A percentile compares a stretch with the other conserved stretches of the same genome.
phyloP scores from a whole-genome alignment of 2,888 invertebrate species.

The Electrophaes corylata region DNA sequence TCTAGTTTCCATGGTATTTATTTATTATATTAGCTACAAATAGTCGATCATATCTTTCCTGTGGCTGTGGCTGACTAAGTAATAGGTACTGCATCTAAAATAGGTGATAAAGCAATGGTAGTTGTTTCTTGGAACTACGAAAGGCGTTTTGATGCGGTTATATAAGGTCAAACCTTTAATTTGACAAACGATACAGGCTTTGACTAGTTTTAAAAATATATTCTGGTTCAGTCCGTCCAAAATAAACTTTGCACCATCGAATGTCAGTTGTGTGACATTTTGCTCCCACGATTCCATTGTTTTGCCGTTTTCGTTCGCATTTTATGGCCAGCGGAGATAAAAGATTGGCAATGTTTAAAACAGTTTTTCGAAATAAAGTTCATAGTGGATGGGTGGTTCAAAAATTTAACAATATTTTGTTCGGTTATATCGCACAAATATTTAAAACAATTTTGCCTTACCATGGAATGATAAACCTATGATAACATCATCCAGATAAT shows the following conservation, averaged over 20 bases:
- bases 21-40: no score
- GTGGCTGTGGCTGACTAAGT: no score
- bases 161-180: neutral
- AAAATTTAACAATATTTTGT: neutral
- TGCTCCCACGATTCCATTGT: conserved; percentile 19
- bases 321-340: conserved; percentile 13
- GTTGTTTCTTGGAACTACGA: no score
- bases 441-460: no score
- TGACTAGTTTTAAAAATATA: conserved; percentile 18
- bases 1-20: no score
- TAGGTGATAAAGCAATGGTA: no score
- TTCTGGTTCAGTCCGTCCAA: conserved; percentile 9
- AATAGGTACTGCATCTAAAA: no score
- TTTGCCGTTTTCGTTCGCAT: conserved; percentile 13
- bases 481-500: no score
- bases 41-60: no score
- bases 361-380: neutral
- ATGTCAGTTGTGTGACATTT: conserved; percentile 18
- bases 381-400: neutral
- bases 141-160: no score
- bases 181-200: conserved; percentile 4
- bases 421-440: no score
- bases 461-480: no score
- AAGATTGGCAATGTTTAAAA: conserved; percentile 6
- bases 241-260: conserved; percentile 12